phyloP scores from a whole-genome alignment of 2,888 invertebrate species.

The Byasa hedistus region DNA sequence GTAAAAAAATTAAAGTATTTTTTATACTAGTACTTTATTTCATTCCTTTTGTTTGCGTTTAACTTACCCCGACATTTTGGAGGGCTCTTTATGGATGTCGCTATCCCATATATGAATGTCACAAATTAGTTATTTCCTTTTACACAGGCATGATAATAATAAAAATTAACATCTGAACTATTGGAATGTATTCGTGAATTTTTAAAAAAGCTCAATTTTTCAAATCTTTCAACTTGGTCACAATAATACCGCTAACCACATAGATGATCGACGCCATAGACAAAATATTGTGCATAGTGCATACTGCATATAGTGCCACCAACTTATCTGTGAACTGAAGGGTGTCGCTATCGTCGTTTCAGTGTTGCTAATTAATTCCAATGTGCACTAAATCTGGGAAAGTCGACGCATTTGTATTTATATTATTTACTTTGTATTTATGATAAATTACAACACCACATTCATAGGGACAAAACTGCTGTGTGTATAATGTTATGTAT shows the following conservation, averaged over 20 bases:
- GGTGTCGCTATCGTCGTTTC: no score
- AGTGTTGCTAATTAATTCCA: no score
- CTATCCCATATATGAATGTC: not conserved
- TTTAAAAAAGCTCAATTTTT: not conserved
- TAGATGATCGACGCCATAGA: not conserved
- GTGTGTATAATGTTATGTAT: no score
- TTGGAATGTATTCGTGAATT: not conserved
- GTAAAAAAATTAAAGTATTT: not conserved
- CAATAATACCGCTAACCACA: conserved; percentile 4
- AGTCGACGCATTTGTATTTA: no score
- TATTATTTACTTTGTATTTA: no score
- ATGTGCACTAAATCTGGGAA: no score
- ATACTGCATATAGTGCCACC: no score
- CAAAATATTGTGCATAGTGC: not conserved
- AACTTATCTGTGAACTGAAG: no score
- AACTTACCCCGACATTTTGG: conserved; percentile 63
- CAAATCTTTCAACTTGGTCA: conserved; percentile 4
- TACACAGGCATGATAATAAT: conserved; percentile 8
- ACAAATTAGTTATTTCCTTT: not conserved
- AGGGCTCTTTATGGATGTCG: conserved; percentile 39
- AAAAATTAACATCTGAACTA: not conserved
- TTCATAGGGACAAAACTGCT: no score
- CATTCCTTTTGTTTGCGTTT: conserved; percentile 21
- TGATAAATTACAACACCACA: no score
- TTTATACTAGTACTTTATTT: not conserved